Conservation (phyloP, 2,113 vertebrate genomes). For the Rhinogobius similis region DNA sequence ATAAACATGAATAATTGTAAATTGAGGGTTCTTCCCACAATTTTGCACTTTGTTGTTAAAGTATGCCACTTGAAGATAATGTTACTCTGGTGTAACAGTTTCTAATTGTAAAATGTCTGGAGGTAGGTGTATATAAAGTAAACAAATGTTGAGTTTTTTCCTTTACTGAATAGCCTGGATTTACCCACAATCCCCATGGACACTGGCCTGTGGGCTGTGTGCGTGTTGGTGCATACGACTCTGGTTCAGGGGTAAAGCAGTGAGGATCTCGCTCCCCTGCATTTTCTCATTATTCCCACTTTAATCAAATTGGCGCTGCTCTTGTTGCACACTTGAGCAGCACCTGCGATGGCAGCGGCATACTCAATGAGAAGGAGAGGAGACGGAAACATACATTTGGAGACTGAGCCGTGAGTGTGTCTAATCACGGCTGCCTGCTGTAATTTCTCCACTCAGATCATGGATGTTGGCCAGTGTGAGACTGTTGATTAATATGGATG, state of each 20-base stretch:
- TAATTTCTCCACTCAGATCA: constrained; percentile 1
- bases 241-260: constrained; percentile 28
- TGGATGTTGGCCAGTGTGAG: neutral
- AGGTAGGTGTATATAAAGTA: constrained; percentile 28
- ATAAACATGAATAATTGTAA: no score
- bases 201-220: constrained; percentile 14
- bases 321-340: constrained; percentile 36
- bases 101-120: neutral
- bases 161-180: constrained; percentile 43
- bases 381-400: constrained; percentile 11
- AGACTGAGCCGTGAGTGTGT: constrained; percentile 21
- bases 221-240: constrained; percentile 16
- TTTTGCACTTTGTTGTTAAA: neutral
- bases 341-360: constrained; percentile 34
- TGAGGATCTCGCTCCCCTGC: constrained; percentile 23
- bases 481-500: neutral
- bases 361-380: constrained; percentile 26
- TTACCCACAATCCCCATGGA: constrained; percentile 32
- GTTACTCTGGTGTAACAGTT: neutral
- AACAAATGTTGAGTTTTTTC: constrained; percentile 50
- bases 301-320: constrained; percentile 47
- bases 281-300: constrained; percentile 55
- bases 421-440: constrained; percentile 22
- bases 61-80: neutral
- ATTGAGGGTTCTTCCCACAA: no score